Evolutionary conservation across 30 jellyfish, hydroid and myxozoan species (phyloP), one percentile per base, ranked within the genome.

Genomic region (Chrysaora quinquecirrha): DNA sequence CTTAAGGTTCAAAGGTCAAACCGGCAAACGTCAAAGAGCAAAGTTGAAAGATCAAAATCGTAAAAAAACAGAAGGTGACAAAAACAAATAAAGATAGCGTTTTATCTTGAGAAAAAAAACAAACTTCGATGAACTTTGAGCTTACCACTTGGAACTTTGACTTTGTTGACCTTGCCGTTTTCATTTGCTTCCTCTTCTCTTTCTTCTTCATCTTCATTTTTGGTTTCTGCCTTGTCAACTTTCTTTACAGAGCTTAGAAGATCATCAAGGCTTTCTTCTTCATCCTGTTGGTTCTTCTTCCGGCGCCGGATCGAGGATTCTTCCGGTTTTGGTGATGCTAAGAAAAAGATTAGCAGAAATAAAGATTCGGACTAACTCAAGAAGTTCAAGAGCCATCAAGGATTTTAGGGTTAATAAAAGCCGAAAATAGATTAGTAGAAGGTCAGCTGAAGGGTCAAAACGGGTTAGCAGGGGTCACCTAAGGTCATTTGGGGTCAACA

Each of bases 201-300:
- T 18, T 78, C 82, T 27, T 47, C 70, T n/a, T 47, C 89, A 32
- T 78, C 89, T 3, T 63, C 81, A 1, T 34, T 22, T 33, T 3
- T 58, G 1, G 22, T 62, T 28, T 64, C 74, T 20, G 63, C 89
- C 21, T 28, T 28, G 29, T 47, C 82, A 32, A 35, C 82, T 14
- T 63, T 34, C 16, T 32, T 43, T 6, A 65, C 89, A 22, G 89
- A 78, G 34, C 31, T 60, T 19, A 75, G 74, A 61, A 78, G 30
- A 18, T 63, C 89, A 64, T 78, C 89, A 52, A 78, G 81, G 73
- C 81, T 78, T 34, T 78, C 89, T 78, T 76, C 89, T 64, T 78
- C 89, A 34, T 48, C 89, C n/a, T 28, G 48, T 2, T 48, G 48
- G 24, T 76, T 64, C 58, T 66, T 62, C 18, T 76, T 31, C n/a